Evolutionary conservation across 2,113 vertebrate genomes (phyloP).

Genomic region (Seriola rivoliana): DNA sequence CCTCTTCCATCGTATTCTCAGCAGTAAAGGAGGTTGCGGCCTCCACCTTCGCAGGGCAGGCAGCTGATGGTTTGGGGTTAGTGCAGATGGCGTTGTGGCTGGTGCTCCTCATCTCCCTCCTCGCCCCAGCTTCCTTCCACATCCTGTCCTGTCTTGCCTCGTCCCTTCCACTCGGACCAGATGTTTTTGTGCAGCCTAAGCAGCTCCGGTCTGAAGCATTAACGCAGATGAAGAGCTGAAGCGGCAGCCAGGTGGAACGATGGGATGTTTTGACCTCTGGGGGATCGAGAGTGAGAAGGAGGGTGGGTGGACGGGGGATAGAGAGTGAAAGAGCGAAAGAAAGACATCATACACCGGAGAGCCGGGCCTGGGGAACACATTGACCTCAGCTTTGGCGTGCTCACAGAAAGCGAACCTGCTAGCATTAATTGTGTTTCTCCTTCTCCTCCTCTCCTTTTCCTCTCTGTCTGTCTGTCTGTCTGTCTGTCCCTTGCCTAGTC

Average conservation of each 20-base stretch:
- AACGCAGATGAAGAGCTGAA: conserved; percentile 60
- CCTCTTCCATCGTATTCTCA: conserved; percentile 1
- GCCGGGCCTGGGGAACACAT: conserved; percentile 57
- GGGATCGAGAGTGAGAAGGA: conserved; percentile 36
- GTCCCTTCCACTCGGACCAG: conserved; percentile 61
- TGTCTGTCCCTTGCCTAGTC: conserved; percentile 47
- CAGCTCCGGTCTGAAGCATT: conserved; percentile 42
- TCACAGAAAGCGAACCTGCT: conserved; percentile 33
- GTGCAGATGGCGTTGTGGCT: conserved; percentile 61
- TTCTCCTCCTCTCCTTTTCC: neutral
- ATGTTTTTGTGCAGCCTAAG: conserved; percentile 71
- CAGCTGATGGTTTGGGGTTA: conserved; percentile 52
- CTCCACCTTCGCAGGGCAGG: conserved; percentile 48
- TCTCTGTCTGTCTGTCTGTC: conserved; percentile 7
- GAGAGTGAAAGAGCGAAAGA: conserved; percentile 17
- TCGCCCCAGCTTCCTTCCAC: conserved; percentile 66
- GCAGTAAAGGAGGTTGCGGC: conserved; percentile 3
- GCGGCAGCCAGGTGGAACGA: conserved; percentile 63
- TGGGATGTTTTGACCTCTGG: conserved; percentile 63
- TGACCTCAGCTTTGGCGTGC: conserved; percentile 41
- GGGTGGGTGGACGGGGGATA: conserved; percentile 12
- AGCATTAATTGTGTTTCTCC: conserved; percentile 50
- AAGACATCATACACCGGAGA: conserved; percentile 30
- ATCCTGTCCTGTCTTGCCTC: conserved; percentile 63
- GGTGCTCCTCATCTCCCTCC: conserved; percentile 57